These are phyloP conservation scores for Lingula anatina DNA, from an alignment of 2,888 invertebrate genomes.

Conservation along the genomic window DNA sequence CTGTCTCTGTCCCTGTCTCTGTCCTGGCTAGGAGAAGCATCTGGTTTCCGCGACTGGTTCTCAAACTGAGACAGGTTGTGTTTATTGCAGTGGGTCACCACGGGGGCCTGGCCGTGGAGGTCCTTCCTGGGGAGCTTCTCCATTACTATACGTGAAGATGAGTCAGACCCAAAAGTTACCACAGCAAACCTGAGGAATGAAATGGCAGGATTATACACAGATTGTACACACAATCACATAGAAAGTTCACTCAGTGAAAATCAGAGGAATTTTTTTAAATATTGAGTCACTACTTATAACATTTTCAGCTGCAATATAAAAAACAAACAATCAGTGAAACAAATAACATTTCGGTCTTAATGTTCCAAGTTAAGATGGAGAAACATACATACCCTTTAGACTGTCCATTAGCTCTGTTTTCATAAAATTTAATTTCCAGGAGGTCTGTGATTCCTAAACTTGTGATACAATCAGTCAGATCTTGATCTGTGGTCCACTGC, in stretches of 20 bases:
- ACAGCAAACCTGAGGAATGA: slow-evolving; percentile 70
- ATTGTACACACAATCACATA: no score
- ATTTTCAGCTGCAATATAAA: no score
- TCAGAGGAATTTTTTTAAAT: no score
- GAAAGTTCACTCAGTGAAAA: no score
- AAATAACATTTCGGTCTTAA: no score
- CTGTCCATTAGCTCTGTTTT: slow-evolving; percentile 97
- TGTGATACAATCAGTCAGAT: slow-evolving; percentile 83
- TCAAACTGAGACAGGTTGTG: slow-evolving; percentile 67
- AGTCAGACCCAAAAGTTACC: slow-evolving; percentile 87
- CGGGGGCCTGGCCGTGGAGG: slow-evolving; percentile 90
- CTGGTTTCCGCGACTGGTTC: slow-evolving; percentile 49
- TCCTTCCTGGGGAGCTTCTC: slow-evolving; percentile 93
- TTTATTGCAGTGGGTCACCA: slow-evolving; percentile 92
- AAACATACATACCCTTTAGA: slow-evolving; percentile 71
- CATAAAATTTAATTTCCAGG: slow-evolving; percentile 98
- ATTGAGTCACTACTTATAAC: no score
- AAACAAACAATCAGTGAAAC: no score
- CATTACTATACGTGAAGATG: slow-evolving; percentile 81
- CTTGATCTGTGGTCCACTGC: slow-evolving; percentile 97
- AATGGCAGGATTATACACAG: no score
- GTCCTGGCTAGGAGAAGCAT: no score
- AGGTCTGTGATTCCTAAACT: slow-evolving; percentile 83
- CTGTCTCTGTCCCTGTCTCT: no score
- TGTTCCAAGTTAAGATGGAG: no score